Percentiles rank a stretch among this genome's conserved stretches.
Evolutionary conservation across 2,888 invertebrate genomes (phyloP).

Genomic region (Timema podura): DNA sequence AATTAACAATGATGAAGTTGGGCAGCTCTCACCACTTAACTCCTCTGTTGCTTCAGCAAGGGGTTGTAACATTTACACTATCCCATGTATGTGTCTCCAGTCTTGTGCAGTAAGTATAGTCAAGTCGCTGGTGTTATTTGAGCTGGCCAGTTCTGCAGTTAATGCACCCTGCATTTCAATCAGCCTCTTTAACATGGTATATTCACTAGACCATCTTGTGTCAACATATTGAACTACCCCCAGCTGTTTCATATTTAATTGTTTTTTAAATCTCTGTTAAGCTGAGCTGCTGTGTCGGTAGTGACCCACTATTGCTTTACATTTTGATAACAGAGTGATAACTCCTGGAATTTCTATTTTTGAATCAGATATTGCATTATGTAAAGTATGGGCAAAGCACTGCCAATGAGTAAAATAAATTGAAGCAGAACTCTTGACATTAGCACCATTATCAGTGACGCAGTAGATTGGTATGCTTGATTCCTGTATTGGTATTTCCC

Average conservation of each 20-base stretch:
- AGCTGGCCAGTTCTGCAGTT: constrained; percentile 2
- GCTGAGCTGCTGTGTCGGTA: constrained; percentile 15
- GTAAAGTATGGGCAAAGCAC: constrained; percentile 10
- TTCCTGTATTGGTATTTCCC: neutral
- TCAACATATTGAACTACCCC: constrained; percentile 15
- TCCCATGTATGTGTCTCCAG: constrained; percentile 1
- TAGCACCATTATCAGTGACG: constrained; percentile 5
- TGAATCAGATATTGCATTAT: neutral
- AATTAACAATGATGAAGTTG: neutral
- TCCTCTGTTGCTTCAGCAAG: constrained; percentile 3
- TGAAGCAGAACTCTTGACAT: neutral
- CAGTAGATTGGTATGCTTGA: constrained; percentile 2
- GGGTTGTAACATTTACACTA: constrained; percentile 6
- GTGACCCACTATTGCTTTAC: constrained; percentile 15
- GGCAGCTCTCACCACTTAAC: neutral
- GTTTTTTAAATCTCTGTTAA: constrained; percentile 4
- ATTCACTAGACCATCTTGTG: constrained; percentile 4
- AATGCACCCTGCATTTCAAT: constrained; percentile 6
- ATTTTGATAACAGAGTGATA: neutral
- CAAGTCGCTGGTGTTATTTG: constrained; percentile 1
- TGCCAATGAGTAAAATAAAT: neutral
- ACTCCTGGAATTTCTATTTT: constrained; percentile 7
- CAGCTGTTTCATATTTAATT: neutral
- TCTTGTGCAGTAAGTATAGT: neutral
- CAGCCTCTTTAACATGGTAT: constrained; percentile 11